Percentiles rank a stretch among this genome's conserved stretches.
Conservation (phyloP, 30 jellyfish, hydroid and myxozoan species). For the Sanderia malayensis region DNA sequence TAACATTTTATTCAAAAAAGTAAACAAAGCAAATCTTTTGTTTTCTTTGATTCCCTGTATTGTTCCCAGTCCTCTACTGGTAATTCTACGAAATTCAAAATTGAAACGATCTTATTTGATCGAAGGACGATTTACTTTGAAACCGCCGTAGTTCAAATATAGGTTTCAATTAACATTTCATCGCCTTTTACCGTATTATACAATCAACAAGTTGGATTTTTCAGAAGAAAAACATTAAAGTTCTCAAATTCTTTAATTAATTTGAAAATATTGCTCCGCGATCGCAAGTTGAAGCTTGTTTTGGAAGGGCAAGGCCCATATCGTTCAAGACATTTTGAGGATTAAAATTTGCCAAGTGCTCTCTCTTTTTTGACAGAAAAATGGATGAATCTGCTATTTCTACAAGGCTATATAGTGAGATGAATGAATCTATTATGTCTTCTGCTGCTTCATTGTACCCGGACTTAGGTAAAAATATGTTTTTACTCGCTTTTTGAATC, state of each 20-base stretch:
- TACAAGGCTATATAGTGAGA: conserved; percentile 32
- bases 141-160: neutral
- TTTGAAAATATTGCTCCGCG: neutral
- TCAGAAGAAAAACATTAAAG: neutral
- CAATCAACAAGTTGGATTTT: neutral
- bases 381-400: conserved; percentile 27
- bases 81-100: conserved; percentile 61
- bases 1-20: too few species aligned
- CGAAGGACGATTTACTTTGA: neutral
- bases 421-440: conserved; percentile 39
- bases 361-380: too few species aligned
- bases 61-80: conserved; percentile 52
- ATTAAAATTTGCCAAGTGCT: neutral
- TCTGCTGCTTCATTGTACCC: conserved; percentile 41
- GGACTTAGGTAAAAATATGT: conserved; percentile 32
- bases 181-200: neutral
- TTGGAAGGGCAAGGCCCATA: conserved; percentile 2
- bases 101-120: neutral
- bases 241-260: neutral
- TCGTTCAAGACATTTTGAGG: neutral
- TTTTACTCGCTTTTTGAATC: too few species aligned
- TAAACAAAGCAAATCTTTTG: neutral
- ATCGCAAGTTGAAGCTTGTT: neutral
- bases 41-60: conserved; percentile 46
- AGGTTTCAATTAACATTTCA: neutral